These are phyloP conservation scores for Perizoma affinitatum DNA, from an alignment of 2,888 invertebrate species.

Conservation along the genomic window DNA sequence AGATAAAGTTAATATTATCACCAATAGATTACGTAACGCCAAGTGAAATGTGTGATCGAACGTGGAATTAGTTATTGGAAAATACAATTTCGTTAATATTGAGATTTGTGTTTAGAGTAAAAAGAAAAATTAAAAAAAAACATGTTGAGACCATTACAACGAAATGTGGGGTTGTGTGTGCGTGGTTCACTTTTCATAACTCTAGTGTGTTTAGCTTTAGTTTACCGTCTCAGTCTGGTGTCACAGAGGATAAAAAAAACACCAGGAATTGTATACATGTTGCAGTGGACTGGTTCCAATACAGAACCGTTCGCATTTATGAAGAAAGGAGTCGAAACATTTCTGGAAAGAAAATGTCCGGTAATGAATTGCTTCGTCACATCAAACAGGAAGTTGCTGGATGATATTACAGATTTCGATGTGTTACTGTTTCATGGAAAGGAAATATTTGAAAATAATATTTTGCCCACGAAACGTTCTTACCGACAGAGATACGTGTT, in stretches of 20 bases:
- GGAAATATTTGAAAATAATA: conserved; percentile 39
- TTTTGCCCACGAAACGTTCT: conserved; percentile 48
- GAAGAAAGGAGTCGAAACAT: conserved; percentile 48
- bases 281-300: conserved; percentile 52
- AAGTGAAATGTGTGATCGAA: too few species aligned
- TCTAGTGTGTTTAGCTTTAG: neutral
- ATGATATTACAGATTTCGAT: conserved; percentile 53
- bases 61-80: too few species aligned
- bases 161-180: conserved; percentile 1
- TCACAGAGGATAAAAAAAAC: conserved; percentile 5
- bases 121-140: neutral
- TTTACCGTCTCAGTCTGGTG: neutral
- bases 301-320: conserved; percentile 49
- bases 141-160: neutral
- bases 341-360: conserved; percentile 52
- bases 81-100: too few species aligned
- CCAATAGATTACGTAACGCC: too few species aligned
- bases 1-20: too few species aligned
- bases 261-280: conserved; percentile 14
- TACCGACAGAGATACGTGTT: conserved; percentile 59
- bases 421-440: conserved; percentile 58
- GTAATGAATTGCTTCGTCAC: conserved; percentile 63
- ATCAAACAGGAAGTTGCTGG: conserved; percentile 43
- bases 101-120: too few species aligned
- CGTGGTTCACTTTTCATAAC: conserved; percentile 1